A percentile compares a stretch with the other conserved stretches of the same genome.
These are phyloP conservation scores for Mobula birostris DNA, from an alignment of 2,113 vertebrate genomes.

Conservation along the genomic window DNA sequence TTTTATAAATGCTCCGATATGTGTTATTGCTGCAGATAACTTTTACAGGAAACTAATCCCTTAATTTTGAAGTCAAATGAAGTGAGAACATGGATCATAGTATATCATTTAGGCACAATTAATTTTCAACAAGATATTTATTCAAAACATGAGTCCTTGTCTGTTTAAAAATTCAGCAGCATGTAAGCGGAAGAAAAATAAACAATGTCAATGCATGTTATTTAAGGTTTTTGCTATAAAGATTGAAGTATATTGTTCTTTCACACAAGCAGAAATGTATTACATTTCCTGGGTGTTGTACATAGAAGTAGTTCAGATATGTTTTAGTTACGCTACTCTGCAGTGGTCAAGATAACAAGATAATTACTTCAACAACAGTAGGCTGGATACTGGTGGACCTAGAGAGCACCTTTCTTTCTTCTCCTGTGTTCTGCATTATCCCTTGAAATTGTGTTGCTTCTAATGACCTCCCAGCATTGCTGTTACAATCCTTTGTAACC, in stretches of 20 bases:
- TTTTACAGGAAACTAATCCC: background rate
- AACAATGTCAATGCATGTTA: background rate
- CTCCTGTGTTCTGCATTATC: too few species aligned
- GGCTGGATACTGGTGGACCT: too few species aligned
- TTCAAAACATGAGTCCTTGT: background rate
- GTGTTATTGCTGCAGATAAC: background rate
- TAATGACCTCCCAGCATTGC: too few species aligned
- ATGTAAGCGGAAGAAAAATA: background rate
- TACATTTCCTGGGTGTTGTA: background rate
- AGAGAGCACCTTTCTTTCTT: too few species aligned
- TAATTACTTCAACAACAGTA: background rate
- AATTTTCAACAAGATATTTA: background rate
- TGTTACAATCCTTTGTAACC: too few species aligned
- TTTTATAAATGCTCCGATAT: background rate
- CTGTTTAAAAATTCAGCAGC: background rate
- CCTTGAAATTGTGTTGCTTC: too few species aligned
- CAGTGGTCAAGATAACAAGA: background rate
- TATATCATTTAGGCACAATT: background rate
- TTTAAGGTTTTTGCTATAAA: background rate
- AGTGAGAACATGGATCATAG: background rate
- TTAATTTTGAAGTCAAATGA: background rate
- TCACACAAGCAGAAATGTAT: background rate
- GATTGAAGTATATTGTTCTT: background rate
- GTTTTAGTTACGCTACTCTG: background rate
- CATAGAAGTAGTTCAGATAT: background rate